These are phyloP conservation scores for Merops nubicus DNA, from an alignment of 2,113 vertebrate species.

Conservation along the genomic window DNA sequence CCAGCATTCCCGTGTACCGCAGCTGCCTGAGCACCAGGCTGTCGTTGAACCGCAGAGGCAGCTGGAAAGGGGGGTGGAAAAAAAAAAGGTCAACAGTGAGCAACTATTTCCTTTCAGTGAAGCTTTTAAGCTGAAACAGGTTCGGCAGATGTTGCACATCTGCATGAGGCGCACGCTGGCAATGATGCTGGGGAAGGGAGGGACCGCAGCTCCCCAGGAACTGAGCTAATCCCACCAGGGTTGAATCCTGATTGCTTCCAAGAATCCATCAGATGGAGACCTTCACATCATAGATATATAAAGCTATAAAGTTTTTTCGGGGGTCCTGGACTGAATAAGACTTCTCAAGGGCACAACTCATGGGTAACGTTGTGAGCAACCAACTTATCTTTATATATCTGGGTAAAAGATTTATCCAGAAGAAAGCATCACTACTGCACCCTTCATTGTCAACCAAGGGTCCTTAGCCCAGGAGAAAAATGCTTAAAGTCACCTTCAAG, in stretches of 20 bases:
- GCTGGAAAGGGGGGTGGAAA: constrained; percentile 76
- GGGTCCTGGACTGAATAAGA: not conserved
- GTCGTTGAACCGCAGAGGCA: constrained; percentile 91
- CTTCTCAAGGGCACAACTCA: not conserved
- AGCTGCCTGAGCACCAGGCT: constrained; percentile 93
- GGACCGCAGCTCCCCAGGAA: not conserved
- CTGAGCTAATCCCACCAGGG: not conserved
- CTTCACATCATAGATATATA: not conserved
- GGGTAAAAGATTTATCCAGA: not conserved
- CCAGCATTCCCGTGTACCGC: constrained; percentile 97
- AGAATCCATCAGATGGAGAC: not conserved
- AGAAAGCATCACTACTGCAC: not conserved
- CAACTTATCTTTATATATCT: not conserved
- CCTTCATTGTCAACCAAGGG: not conserved
- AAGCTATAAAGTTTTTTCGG: not conserved
- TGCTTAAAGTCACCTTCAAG: not conserved
- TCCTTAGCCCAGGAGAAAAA: not conserved
- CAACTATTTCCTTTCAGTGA: not conserved
- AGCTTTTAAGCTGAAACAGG: not conserved
- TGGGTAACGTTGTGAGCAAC: not conserved
- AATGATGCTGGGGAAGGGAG: not conserved
- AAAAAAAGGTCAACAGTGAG: not conserved
- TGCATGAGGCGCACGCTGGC: fast-evolving
- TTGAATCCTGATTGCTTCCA: not conserved
- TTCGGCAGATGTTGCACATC: not conserved